phyloP scores from a whole-genome alignment of 1,140 invertebrate species.

The Monochamus saltuarius region DNA sequence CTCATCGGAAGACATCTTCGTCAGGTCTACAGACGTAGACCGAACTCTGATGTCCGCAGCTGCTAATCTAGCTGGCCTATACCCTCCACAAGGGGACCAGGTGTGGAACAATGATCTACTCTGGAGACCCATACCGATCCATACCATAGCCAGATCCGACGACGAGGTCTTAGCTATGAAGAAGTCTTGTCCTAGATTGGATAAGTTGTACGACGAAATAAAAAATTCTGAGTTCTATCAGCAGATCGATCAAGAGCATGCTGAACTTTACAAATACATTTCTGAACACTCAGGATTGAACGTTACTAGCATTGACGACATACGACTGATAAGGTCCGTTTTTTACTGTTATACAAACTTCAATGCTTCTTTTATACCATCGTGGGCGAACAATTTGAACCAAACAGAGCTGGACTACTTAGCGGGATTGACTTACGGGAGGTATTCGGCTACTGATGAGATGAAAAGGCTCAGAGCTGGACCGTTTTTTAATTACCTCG shows the following conservation, averaged over 20 bases:
- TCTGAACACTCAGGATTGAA: conserved; percentile 59
- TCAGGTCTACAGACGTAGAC: conserved; percentile 78
- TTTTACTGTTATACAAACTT: conserved; percentile 69
- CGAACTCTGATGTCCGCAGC: conserved; percentile 86
- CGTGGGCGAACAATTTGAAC: conserved; percentile 62
- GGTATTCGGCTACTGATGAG: conserved; percentile 54
- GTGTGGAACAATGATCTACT: conserved; percentile 68
- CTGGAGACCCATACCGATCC: conserved; percentile 90
- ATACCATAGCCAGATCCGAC: conserved; percentile 64
- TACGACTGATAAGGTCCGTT: conserved; percentile 64
- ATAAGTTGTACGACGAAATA: conserved; percentile 58
- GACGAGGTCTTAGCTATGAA: conserved; percentile 62
- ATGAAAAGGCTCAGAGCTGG: conserved; percentile 62
- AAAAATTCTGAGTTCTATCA: conserved; percentile 57
- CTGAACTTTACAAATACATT: conserved; percentile 63
- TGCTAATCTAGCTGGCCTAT: conserved; percentile 78
- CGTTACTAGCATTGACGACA: conserved; percentile 55
- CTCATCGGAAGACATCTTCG: conserved; percentile 41
- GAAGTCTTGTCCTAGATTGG: conserved; percentile 64
- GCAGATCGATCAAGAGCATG: conserved; percentile 57
- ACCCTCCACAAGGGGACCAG: conserved; percentile 61
- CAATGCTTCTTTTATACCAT: conserved; percentile 69
- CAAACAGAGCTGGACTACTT: conserved; percentile 5
- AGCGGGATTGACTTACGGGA: conserved; percentile 54
- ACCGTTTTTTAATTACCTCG: conserved; percentile 51